Evolutionary conservation across 64 coral and sea anemone species (phyloP), one percentile per base, ranked within the genome.

Genomic region (Montipora sp.): DNA sequence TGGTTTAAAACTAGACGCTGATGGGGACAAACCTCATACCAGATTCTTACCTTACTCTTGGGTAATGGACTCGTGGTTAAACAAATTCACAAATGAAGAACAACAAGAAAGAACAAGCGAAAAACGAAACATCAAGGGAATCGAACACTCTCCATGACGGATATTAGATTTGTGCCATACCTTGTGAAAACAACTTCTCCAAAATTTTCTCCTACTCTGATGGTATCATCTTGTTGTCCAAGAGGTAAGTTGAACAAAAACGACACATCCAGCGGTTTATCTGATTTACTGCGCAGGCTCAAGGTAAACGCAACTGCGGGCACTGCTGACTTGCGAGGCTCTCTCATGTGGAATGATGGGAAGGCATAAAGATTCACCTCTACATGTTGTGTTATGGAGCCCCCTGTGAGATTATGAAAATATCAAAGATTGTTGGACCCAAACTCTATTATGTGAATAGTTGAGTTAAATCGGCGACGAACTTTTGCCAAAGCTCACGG

Each of bases 261-360:
- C 4, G 95, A 94, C 9, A 91, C 73, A 49, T 91, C 60, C 50
- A 92, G 53, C 7, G 92, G 77, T 49, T 83, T 89, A 8, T 94
- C 71, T 43, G 84, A 83, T n/a, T 83, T 94, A 81, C 94, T 98
- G n/a, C 77, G 80, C 20, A 98, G 16, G 21, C 89, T 89, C 53
- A 98, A 49, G 48, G 92, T 98, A 46, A 98, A 98, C 7, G 95
- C 95, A n/a, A 98, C 95, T 16, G 95, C 95, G 7, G 95, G 95
- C 7, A 91, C 90, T 24, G 95, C 92, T 22, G 95, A 98, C 67
- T 88, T 92, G 51, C 75, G 84, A n/a, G 92, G 87, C 22, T 98
- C 78, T 67, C 95, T 89, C 74, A 89, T 71, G n/a, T 98, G 95
- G 80, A 94, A 94, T 18, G 89, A 73, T 44, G 95, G 89, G 77